Evolutionary conservation across 2,113 vertebrate species (phyloP).

Genomic region (Agelaius tricolor): DNA sequence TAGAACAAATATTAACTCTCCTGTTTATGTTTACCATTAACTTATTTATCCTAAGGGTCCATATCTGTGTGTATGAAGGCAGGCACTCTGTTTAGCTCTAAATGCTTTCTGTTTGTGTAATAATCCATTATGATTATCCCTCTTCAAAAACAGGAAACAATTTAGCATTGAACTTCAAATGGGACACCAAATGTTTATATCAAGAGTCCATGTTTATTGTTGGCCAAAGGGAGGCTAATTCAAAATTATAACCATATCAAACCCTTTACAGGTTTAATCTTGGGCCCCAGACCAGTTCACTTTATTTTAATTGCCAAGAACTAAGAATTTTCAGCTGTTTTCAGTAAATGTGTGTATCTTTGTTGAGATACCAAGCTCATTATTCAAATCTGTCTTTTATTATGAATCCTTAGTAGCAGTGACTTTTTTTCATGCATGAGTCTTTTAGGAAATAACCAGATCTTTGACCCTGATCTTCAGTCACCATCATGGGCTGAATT

Average conservation of each 20-base stretch:
- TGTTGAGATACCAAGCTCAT: not conserved
- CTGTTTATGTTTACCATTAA: constrained; percentile 66
- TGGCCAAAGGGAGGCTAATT: constrained; percentile 8
- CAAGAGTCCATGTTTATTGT: not conserved
- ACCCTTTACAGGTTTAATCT: not conserved
- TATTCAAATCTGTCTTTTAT: not conserved
- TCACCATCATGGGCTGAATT: not conserved
- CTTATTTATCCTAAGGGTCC: constrained; percentile 71
- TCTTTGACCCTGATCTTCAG: not conserved
- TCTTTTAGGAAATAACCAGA: not conserved
- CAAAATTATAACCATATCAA: not conserved
- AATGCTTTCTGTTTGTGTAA: constrained; percentile 52
- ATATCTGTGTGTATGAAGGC: constrained; percentile 47
- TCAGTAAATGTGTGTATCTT: not conserved
- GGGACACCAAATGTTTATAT: not conserved
- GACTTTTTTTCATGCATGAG: fast-evolving
- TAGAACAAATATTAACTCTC: constrained; percentile 69
- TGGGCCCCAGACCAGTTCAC: not conserved
- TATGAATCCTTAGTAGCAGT: not conserved
- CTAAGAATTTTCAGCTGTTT: constrained; percentile 11
- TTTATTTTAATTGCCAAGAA: constrained; percentile 11
- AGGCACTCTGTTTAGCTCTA: constrained; percentile 21
- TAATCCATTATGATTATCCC: constrained; percentile 44
- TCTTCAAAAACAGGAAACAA: constrained; percentile 41
- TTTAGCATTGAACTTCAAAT: not conserved